Conservation (phyloP, 2,113 vertebrate genomes). For the Myiagra hebetior region DNA sequence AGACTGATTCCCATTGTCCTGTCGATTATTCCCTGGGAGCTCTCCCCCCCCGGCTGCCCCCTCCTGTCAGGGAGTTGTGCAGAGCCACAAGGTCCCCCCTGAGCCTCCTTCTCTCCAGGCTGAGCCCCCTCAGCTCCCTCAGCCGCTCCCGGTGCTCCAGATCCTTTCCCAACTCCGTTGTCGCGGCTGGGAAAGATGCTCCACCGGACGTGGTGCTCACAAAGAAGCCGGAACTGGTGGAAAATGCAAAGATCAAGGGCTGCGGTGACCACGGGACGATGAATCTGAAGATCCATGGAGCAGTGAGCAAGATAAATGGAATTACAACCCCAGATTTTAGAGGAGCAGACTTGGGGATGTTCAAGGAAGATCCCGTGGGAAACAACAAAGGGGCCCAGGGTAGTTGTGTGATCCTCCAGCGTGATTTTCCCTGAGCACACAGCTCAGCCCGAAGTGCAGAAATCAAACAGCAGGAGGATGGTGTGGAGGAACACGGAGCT, state of each 20-base stretch:
- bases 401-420: rapidly evolving
- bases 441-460: not conserved
- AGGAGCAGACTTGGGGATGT: not conserved
- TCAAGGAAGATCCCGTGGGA: not conserved
- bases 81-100: not conserved
- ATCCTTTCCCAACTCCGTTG: rapidly evolving
- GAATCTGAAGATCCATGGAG: not conserved
- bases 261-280: not conserved
- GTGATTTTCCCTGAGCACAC: not conserved
- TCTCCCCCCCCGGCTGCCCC: not conserved
- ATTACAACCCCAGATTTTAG: not conserved
- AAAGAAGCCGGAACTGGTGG: not conserved
- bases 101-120: not conserved
- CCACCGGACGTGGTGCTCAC: not conserved
- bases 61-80: not conserved
- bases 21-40: not conserved
- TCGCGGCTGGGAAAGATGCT: not conserved
- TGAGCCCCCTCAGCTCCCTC: not conserved
- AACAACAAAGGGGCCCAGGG: not conserved
- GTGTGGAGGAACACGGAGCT: not conserved
- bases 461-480: not conserved
- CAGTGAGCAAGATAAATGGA: not conserved
- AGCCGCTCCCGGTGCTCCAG: not conserved
- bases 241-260: not conserved
- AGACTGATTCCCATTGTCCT: not conserved